Percentiles rank a stretch among this genome's conserved stretches.
These are phyloP conservation scores for Tribolium freemani DNA, from an alignment of 2,888 invertebrate genomes.

Conservation along the genomic window DNA sequence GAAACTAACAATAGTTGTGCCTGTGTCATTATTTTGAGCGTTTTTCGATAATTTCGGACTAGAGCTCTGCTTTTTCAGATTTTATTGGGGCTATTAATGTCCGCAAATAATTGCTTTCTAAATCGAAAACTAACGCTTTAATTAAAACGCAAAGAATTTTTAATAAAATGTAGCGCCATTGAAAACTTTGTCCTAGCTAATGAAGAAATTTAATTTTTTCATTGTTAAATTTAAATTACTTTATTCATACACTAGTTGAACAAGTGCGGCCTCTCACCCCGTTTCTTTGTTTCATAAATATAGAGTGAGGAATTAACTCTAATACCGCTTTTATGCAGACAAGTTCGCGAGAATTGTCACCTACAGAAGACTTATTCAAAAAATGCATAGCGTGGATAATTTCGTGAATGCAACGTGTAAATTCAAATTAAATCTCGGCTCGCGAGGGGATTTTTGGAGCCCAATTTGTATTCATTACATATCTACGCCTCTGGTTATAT, in stretches of 20 bases:
- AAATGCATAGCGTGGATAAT: slow-evolving; percentile 16
- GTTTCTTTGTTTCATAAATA: slow-evolving; percentile 34
- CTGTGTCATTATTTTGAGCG: too few species aligned
- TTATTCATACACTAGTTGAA: slow-evolving; percentile 20
- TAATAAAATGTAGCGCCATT: slow-evolving; percentile 13
- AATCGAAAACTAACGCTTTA: slow-evolving; percentile 24
- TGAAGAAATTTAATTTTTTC: not conserved
- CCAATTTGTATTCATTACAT: slow-evolving; percentile 13
- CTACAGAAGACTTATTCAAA: slow-evolving; percentile 10
- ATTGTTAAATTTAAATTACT: slow-evolving; percentile 16
- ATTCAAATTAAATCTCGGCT: slow-evolving; percentile 5
- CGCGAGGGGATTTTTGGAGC: not conserved
- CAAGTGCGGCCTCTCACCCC: slow-evolving; percentile 3
- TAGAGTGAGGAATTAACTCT: slow-evolving; percentile 29
- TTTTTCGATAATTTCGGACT: too few species aligned
- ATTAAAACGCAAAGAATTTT: slow-evolving; percentile 26
- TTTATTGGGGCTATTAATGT: not conserved
- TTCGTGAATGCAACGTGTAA: slow-evolving; percentile 8
- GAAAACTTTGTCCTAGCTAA: not conserved
- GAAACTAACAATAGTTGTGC: too few species aligned
- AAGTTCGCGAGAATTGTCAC: slow-evolving; percentile 10
- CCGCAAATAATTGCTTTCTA: slow-evolving; percentile 18
- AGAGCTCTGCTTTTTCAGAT: too few species aligned
- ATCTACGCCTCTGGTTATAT: not conserved
- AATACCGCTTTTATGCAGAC: slow-evolving; percentile 11